phyloP scores from a whole-genome alignment of 2,888 invertebrate genomes.

The Leistus spinibarbis region DNA sequence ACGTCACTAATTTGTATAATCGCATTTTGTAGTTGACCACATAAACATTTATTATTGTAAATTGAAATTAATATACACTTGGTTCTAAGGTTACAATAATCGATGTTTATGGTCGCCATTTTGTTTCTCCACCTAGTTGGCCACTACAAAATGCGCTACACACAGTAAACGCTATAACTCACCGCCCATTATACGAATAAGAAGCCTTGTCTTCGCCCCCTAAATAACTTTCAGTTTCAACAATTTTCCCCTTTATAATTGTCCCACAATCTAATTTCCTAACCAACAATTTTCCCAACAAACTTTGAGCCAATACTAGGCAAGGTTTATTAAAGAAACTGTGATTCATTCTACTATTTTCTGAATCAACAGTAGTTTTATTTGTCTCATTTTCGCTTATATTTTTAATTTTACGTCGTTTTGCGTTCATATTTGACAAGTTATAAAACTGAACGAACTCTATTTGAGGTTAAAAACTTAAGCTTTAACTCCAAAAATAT shows the following conservation, averaged over 20 bases:
- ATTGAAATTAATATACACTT: no score
- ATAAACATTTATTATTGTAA: no score
- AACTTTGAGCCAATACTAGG: conserved; percentile 60
- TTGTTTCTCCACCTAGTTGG: no score
- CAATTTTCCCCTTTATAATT: conserved; percentile 67
- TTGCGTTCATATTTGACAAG: no score
- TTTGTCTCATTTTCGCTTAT: no score
- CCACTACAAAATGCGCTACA: no score
- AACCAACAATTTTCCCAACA: conserved; percentile 69
- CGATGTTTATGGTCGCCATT: no score
- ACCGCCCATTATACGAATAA: conserved; percentile 62
- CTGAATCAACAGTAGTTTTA: no score
- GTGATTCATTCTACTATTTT: conserved; percentile 47
- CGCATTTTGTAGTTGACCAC: no score
- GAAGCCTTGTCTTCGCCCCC: conserved; percentile 72
- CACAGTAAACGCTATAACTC: conserved; percentile 28
- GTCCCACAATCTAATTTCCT: conserved; percentile 60
- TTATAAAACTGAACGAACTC: background rate
- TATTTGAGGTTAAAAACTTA: background rate
- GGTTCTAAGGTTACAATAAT: no score
- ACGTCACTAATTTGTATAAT: background rate
- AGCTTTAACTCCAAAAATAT: background rate
- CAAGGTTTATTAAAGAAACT: conserved; percentile 58
- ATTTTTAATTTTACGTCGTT: no score
- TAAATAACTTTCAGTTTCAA: conserved; percentile 76